These are phyloP conservation scores for Apis cerana DNA, from an alignment of 1,140 invertebrate genomes.

Conservation along the genomic window DNA sequence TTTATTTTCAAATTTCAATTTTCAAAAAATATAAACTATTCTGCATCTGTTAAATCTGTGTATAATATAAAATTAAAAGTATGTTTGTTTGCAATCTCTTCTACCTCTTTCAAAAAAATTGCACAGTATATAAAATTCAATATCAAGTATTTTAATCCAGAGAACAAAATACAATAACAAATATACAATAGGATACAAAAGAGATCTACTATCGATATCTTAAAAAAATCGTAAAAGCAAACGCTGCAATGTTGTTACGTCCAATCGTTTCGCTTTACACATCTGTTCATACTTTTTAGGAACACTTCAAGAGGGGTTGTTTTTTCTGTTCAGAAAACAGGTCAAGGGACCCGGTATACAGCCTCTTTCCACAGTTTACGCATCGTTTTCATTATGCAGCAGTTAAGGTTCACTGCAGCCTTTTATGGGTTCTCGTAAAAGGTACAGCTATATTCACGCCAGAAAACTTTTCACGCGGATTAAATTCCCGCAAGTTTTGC, in stretches of 20 bases:
- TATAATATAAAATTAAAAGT: too few species aligned
- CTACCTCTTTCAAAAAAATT: too few species aligned
- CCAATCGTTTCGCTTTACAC: constrained; percentile 5
- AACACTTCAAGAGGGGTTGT: constrained; percentile 7
- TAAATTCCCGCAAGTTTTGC: constrained; percentile 9
- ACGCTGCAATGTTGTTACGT: not conserved
- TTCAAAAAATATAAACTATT: too few species aligned
- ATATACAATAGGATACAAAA: not conserved
- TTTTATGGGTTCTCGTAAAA: constrained; percentile 59
- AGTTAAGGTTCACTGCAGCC: constrained; percentile 59
- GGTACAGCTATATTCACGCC: constrained; percentile 39
- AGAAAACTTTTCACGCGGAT: constrained; percentile 36
- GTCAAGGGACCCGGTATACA: constrained; percentile 10
- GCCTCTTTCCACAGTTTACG: constrained; percentile 51
- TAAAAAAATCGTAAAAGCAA: not conserved
- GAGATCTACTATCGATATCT: too few species aligned
- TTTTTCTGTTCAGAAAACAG: constrained; percentile 2
- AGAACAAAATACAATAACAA: not conserved
- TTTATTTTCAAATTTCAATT: too few species aligned
- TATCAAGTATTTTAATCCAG: too few species aligned
- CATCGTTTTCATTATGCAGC: constrained; percentile 62
- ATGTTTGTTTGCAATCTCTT: too few species aligned
- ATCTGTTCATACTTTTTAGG: constrained; percentile 38
- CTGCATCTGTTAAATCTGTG: too few species aligned
- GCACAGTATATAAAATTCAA: too few species aligned